These are phyloP conservation scores for Tanytarsus gracilentus DNA, from an alignment of 2,888 invertebrate species.

Conservation along the genomic window DNA sequence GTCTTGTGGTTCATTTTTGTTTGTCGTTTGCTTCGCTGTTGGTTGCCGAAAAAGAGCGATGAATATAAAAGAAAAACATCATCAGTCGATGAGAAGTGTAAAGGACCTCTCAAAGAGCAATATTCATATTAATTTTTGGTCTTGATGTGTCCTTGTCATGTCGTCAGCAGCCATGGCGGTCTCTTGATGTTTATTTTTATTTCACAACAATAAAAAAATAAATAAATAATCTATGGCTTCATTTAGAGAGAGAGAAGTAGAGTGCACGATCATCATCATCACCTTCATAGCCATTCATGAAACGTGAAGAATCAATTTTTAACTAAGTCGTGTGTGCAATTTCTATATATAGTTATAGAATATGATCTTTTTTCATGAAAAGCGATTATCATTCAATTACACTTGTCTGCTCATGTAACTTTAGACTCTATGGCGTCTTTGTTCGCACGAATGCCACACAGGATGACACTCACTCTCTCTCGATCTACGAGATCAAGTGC, in stretches of 20 bases:
- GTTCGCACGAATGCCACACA: slow-evolving; percentile 10
- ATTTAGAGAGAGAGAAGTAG: too few species aligned
- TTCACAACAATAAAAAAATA: slow-evolving; percentile 1
- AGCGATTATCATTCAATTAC: slow-evolving; percentile 12
- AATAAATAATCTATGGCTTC: slow-evolving; percentile 6
- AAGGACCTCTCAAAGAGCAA: slow-evolving; percentile 12
- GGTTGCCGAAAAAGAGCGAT: slow-evolving; percentile 6
- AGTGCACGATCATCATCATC: slow-evolving; percentile 7
- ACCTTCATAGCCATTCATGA: not conserved
- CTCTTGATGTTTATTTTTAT: slow-evolving; percentile 12
- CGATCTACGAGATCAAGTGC: too few species aligned
- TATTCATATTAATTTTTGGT: not conserved
- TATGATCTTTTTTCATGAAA: not conserved
- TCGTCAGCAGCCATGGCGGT: slow-evolving; percentile 1
- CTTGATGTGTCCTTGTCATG: slow-evolving; percentile 2
- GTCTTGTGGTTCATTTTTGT: slow-evolving; percentile 11
- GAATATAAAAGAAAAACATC: not conserved
- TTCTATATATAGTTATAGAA: not conserved
- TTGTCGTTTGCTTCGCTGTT: slow-evolving; percentile 15
- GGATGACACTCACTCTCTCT: too few species aligned
- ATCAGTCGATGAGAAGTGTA: not conserved
- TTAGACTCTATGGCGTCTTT: slow-evolving; percentile 13
- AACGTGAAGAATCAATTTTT: slow-evolving; percentile 8
- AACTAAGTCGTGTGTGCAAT: not conserved
- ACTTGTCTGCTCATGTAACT: not conserved